Evolutionary conservation across 2,888 invertebrate genomes (phyloP).

Genomic region (Beris morrisii): DNA sequence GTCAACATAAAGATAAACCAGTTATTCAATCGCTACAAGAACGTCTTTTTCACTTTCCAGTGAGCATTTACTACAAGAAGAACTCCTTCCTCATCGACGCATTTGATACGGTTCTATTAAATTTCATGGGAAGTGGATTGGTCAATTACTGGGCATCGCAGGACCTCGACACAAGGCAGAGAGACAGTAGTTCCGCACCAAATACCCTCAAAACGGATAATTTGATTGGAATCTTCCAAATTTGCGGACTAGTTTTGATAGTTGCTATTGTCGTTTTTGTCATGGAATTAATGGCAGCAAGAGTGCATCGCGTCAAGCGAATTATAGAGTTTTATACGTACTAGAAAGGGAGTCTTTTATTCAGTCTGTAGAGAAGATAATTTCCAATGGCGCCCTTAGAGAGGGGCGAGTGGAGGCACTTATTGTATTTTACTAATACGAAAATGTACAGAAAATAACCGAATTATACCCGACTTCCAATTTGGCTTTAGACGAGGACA

Average conservation of each 20-base stretch:
- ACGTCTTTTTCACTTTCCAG: constrained; percentile 22
- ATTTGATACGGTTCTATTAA: constrained; percentile 24
- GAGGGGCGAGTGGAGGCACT: too few species aligned
- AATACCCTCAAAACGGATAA: neutral
- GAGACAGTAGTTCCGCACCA: neutral
- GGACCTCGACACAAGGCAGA: neutral
- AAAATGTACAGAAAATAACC: too few species aligned
- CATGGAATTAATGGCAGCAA: constrained; percentile 8
- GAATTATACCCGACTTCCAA: too few species aligned
- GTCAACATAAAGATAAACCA: neutral
- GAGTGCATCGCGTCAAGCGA: neutral
- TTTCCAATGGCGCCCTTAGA: too few species aligned
- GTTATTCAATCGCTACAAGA: constrained; percentile 18
- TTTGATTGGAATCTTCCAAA: neutral
- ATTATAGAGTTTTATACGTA: constrained; percentile 21
- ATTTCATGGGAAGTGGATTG: constrained; percentile 26
- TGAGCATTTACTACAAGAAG: constrained; percentile 30
- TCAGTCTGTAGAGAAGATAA: too few species aligned
- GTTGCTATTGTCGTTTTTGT: constrained; percentile 12
- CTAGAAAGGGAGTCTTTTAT: neutral
- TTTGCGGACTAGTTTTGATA: neutral
- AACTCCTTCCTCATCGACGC: constrained; percentile 30
- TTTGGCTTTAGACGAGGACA: too few species aligned
- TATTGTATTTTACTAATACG: too few species aligned
- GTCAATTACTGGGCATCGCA: constrained; percentile 1